A percentile compares a stretch with the other conserved stretches of the same genome.
Evolutionary conservation across 2,113 vertebrate genomes (phyloP).

Genomic region (Crotalus viridis): DNA sequence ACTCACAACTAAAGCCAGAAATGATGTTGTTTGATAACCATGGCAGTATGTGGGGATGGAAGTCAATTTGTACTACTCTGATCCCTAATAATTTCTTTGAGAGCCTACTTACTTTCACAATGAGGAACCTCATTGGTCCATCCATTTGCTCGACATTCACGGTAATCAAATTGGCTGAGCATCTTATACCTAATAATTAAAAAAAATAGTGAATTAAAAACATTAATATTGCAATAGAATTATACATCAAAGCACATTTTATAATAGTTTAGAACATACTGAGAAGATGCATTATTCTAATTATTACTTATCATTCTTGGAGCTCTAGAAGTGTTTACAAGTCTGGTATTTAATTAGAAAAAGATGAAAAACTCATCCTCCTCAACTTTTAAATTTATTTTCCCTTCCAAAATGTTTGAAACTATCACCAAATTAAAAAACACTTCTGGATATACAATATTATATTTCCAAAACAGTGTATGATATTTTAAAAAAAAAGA

Average conservation of each 20-base stretch:
- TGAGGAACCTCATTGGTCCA: constrained; percentile 75
- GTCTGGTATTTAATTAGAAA: neutral
- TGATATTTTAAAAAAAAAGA: neutral
- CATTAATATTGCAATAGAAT: constrained; percentile 8
- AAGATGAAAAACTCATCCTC: neutral
- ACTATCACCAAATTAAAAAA: neutral
- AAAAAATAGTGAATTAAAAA: neutral
- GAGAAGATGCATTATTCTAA: neutral
- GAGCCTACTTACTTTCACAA: constrained; percentile 73
- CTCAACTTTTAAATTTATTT: neutral
- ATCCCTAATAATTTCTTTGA: neutral
- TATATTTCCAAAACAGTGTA: neutral
- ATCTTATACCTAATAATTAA: constrained; percentile 68
- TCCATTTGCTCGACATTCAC: constrained; percentile 71
- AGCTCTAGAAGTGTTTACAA: neutral
- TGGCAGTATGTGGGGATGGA: neutral
- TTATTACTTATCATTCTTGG: neutral
- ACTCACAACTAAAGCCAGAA: neutral
- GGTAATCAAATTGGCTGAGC: constrained; percentile 69
- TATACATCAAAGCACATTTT: neutral
- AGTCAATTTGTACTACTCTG: neutral
- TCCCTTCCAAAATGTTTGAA: neutral
- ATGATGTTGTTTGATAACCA: neutral
- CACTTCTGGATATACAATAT: neutral
- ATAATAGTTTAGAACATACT: neutral